These are phyloP conservation scores for Schizopygopsis pylzovi DNA, from an alignment of 2,797 vertebrate genomes.

Conservation along the genomic window DNA sequence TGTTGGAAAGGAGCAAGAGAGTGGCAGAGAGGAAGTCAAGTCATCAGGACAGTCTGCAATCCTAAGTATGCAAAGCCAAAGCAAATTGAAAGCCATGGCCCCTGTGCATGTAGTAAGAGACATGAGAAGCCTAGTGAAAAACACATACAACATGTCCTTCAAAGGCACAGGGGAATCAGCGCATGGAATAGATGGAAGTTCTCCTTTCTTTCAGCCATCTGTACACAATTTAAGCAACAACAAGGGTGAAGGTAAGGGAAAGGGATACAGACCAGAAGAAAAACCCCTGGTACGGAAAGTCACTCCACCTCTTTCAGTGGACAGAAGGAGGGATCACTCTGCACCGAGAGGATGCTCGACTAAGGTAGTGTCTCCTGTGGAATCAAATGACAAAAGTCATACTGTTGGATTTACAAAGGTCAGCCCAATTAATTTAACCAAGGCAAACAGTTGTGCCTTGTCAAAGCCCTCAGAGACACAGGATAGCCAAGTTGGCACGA, in stretches of 20 bases:
- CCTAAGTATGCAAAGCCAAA: conserved; percentile 44
- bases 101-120: conserved; percentile 82
- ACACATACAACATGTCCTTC: conserved; percentile 77
- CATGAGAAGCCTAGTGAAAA: conserved; percentile 85
- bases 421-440: conserved; percentile 48
- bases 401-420: conserved; percentile 58
- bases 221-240: conserved; percentile 40
- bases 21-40: conserved; percentile 44
- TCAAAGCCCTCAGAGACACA: conserved; percentile 51
- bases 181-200: conserved; percentile 60
- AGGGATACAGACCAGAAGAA: conserved; percentile 46
- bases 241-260: conserved; percentile 46
- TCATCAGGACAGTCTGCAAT: conserved; percentile 45
- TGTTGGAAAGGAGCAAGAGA: conserved; percentile 45
- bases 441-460: conserved; percentile 52
- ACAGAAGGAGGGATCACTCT: conserved; percentile 48
- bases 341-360: conserved; percentile 46
- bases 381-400: conserved; percentile 61
- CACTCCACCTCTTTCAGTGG: conserved; percentile 42
- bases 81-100: conserved; percentile 64
- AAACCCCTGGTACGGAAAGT: conserved; percentile 46
- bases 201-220: conserved; percentile 44
- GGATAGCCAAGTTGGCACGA: conserved; percentile 53
- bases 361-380: conserved; percentile 55
- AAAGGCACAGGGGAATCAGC: conserved; percentile 38